Percentiles rank a stretch among this genome's conserved stretches.
phyloP scores from a whole-genome alignment of 2,888 invertebrate species.

The Ceraclea dissimilis region DNA sequence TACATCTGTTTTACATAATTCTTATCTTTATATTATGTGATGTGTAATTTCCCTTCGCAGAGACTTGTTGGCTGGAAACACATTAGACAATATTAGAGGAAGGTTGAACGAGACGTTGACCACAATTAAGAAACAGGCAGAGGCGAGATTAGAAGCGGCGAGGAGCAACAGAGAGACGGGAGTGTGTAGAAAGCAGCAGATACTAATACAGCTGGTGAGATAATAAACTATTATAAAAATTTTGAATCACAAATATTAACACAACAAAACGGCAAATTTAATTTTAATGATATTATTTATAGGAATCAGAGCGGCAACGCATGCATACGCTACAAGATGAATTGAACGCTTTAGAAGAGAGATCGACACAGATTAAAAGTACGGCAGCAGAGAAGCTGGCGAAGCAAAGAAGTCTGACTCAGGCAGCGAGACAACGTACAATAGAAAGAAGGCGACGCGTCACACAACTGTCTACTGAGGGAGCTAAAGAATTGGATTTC shows the following conservation, averaged over 20 bases:
- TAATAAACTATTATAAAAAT: neutral
- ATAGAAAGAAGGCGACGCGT: neutral
- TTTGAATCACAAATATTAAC: too few relatives aligned
- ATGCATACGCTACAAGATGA: constrained; percentile 4
- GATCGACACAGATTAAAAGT: neutral
- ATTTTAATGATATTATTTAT: too few relatives aligned
- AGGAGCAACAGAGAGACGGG: constrained; percentile 15
- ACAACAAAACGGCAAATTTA: too few relatives aligned
- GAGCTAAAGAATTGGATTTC: constrained; percentile 1
- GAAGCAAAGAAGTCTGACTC: neutral
- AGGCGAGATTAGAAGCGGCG: constrained; percentile 10
- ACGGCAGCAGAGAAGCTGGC: constrained; percentile 3
- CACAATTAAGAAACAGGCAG: constrained; percentile 7
- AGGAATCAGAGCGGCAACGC: constrained; percentile 17
- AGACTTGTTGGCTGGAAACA: constrained; percentile 15
- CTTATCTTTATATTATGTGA: too few relatives aligned
- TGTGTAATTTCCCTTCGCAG: constrained; percentile 2
- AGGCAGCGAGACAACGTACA: constrained; percentile 1
- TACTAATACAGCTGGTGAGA: constrained; percentile 15
- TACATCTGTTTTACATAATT: neutral
- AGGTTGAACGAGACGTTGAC: constrained; percentile 5
- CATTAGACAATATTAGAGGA: constrained; percentile 5
- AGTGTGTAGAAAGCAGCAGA: constrained; percentile 12
- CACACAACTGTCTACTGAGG: constrained; percentile 1
- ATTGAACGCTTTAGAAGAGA: constrained; percentile 4